Conservation (phyloP, 2,888 invertebrate genomes). For the Gymnoscelis rufifasciata region DNA sequence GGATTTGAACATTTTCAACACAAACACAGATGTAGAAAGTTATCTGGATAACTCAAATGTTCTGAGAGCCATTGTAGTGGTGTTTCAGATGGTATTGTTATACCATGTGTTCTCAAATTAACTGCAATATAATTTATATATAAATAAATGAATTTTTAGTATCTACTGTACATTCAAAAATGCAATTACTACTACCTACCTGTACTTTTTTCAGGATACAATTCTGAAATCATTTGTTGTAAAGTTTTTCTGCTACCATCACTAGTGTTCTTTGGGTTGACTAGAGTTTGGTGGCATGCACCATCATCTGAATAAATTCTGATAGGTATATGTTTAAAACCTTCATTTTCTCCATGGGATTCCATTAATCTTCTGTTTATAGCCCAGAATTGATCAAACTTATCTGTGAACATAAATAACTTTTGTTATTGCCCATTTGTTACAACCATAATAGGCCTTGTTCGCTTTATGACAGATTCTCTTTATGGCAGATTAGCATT, state of each 20-base stretch:
- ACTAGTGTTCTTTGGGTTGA: constrained; percentile 83
- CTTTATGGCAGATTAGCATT: too few species aligned
- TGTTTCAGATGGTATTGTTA: constrained; percentile 90
- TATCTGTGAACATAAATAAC: constrained; percentile 82
- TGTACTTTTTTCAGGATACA: constrained; percentile 80
- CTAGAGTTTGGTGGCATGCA: constrained; percentile 85
- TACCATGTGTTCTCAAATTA: constrained; percentile 91
- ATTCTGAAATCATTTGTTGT: constrained; percentile 83
- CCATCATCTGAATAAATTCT: constrained; percentile 88
- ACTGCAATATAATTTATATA: constrained; percentile 79
- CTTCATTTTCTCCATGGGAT: constrained; percentile 85
- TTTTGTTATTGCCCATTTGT: too few species aligned
- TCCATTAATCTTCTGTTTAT: constrained; percentile 98
- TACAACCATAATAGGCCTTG: too few species aligned
- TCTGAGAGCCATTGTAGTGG: constrained; percentile 98
- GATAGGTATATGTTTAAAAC: constrained; percentile 93
- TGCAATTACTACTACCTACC: constrained; percentile 37
- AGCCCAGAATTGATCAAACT: constrained; percentile 99
- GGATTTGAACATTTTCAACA: constrained; percentile 45
- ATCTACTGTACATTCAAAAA: too few species aligned
- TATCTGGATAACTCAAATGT: constrained; percentile 98
- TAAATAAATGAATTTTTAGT: too few species aligned
- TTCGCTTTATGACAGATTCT: too few species aligned
- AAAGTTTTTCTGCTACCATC: constrained; percentile 86
- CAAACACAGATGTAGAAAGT: constrained; percentile 94